Base-by-base conservation (phyloP, 2,113 vertebrate genomes). In the Pangasianodon gigas region DNA sequence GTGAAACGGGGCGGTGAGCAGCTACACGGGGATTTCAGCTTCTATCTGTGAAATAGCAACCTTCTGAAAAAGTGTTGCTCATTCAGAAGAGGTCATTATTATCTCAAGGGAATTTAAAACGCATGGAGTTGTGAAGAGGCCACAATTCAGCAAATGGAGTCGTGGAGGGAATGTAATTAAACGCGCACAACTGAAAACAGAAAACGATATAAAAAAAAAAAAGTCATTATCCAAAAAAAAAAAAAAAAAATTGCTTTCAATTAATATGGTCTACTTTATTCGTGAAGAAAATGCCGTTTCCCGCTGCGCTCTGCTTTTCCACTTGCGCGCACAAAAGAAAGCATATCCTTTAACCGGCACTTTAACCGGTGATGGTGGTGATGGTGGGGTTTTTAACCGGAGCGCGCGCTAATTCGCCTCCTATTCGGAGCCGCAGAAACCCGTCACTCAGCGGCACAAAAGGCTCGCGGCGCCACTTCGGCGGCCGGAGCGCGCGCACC, bases 381-480 rank as follows among this genome's bases (percentile, higher is more conserved):
- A 2, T 13, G 62, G 29, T 14, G 65, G 65, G 13, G 29, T 14
- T 32, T 69, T 69, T 71, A 3, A 24, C 89, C 89, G 87, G 88
- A 90, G 80, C 26, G 4, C 75, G 18, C 87, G 89, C 85, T 85
- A 89, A 92, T 92, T 94, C 91, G 65, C 88, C 90, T 92, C 91
- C 75, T 89, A 90, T 94, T 88, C 92, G 82, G 90, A 88, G 91
- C 91, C 62, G 88, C 80, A 4, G 54, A 84, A 89, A 81, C 84
- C 92, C 81, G 87, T 91, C 90, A 92, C 85, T 90, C 88, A 89
- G 54, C 46, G 56, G 79, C 83, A 92, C 88, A 92, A 92, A 91
- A 90, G 89, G 81, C 89, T 87, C 80, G 88, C 60, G 65, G 90
- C 69, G 85, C 90, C 85, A 85, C 87, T 92, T 65, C 84, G 51